phyloP scores from a whole-genome alignment of 2,113 vertebrate species.

The Rhegmatorhina hoffmannsi region DNA sequence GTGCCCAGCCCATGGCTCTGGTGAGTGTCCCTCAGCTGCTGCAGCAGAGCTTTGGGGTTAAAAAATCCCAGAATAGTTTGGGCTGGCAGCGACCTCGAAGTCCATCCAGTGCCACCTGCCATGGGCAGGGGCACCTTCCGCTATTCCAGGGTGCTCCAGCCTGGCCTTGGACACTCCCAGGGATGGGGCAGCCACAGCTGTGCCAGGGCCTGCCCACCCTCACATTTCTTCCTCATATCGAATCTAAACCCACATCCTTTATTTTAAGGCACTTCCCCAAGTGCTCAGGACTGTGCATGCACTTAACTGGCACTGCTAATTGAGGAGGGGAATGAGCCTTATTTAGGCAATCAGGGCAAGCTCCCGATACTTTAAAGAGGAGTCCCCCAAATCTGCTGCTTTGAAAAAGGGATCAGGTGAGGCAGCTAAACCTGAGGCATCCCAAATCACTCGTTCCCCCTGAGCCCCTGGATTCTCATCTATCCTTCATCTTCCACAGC shows the following conservation, averaged over 20 bases:
- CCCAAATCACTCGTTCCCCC: not conserved
- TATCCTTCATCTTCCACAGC: not conserved
- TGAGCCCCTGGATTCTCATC: not conserved
- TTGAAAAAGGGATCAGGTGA: not conserved
- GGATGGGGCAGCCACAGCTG: not conserved
- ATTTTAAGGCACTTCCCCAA: not conserved
- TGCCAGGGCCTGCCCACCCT: not conserved
- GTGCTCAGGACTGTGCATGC: not conserved
- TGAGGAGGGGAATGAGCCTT: not conserved
- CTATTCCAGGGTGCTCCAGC: not conserved
- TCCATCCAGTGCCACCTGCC: not conserved
- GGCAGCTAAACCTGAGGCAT: not conserved
- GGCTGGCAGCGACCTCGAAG: not conserved
- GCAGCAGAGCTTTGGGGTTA: not conserved
- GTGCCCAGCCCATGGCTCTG: slow-evolving; percentile 68
- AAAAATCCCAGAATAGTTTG: not conserved
- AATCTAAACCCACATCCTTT: not conserved
- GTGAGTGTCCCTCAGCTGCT: slow-evolving; percentile 57
- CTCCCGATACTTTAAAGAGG: not conserved
- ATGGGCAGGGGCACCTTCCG: not conserved
- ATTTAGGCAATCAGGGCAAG: not conserved
- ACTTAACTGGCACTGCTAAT: not conserved
- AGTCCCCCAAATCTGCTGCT: not conserved
- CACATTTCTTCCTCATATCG: not conserved
- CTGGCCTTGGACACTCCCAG: not conserved